Conservation (phyloP, 37 sponge, comb jelly and placozoan species). For the Cliona cf. orientalis region DNA sequence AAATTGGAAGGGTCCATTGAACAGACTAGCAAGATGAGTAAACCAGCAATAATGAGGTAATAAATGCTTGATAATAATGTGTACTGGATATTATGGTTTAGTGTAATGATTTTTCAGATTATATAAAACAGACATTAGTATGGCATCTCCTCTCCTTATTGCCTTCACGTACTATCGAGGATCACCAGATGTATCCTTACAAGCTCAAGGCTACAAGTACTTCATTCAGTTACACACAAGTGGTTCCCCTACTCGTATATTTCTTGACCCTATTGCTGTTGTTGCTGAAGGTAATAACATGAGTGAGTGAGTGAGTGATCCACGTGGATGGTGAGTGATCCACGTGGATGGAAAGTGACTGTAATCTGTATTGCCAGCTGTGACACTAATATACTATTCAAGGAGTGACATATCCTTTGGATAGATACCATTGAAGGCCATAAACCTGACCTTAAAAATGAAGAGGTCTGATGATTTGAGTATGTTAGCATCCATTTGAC, state of each 20-base stretch:
- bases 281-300: not conserved
- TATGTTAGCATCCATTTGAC: no score
- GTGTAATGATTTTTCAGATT: slow-evolving; percentile 22
- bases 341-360: no score
- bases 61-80: not conserved
- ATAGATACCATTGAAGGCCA: no score
- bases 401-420: no score
- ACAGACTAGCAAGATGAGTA: not conserved
- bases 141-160: slow-evolving; percentile 51
- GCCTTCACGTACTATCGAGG: slow-evolving; percentile 48
- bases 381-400: no score
- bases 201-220: slow-evolving; percentile 6
- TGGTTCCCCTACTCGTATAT: slow-evolving; percentile 37
- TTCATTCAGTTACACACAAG: slow-evolving; percentile 59
- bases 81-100: not conserved
- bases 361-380: no score
- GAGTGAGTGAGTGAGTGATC: no score
- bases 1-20: slow-evolving; percentile 45
- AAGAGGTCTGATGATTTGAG: no score
- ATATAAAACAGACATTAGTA: slow-evolving; percentile 47
- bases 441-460: no score
- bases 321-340: no score
- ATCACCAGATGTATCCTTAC: not conserved
- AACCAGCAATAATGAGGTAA: slow-evolving; percentile 45
- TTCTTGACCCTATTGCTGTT: slow-evolving; percentile 40